Conservation (phyloP, 2,113 vertebrate species). For the Actinemys pallida region DNA sequence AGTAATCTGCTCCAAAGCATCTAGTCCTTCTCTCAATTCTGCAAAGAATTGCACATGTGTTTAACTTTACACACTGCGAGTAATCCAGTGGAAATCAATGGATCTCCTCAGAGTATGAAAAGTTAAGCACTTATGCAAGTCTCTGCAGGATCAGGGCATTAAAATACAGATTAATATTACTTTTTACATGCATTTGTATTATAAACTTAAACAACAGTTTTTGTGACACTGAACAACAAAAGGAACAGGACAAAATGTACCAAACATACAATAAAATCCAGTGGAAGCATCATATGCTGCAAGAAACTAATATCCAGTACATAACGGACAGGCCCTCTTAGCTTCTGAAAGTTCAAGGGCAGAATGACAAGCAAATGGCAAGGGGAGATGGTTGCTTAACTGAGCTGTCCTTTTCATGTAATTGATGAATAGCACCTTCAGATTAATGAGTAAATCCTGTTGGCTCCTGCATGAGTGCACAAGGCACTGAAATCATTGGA, state of each 20-base stretch:
- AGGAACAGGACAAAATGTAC: neutral
- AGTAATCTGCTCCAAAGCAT: neutral
- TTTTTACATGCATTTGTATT: neutral
- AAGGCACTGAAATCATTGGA: neutral
- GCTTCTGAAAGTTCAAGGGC: neutral
- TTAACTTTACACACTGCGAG: neutral
- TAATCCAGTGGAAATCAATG: neutral
- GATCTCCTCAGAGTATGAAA: neutral
- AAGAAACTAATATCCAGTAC: neutral
- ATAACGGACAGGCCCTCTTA: neutral
- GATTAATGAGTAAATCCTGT: neutral
- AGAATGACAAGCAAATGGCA: neutral
- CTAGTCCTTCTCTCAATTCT: neutral
- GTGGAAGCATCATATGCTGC: neutral
- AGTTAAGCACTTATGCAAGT: neutral
- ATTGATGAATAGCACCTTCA: neutral
- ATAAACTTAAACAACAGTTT: neutral
- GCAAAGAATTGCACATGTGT: neutral
- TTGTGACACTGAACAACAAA: fast-evolving
- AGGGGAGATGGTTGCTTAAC: neutral
- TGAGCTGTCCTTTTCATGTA: fast-evolving
- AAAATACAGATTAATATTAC: neutral
- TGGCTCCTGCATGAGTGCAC: fast-evolving
- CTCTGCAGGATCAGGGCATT: neutral
- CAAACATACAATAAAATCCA: neutral